Evolutionary conservation across 2,797 vertebrate species (phyloP), one percentile per base, ranked within the genome.

Genomic region (Synaphobranchus kaupii): DNA sequence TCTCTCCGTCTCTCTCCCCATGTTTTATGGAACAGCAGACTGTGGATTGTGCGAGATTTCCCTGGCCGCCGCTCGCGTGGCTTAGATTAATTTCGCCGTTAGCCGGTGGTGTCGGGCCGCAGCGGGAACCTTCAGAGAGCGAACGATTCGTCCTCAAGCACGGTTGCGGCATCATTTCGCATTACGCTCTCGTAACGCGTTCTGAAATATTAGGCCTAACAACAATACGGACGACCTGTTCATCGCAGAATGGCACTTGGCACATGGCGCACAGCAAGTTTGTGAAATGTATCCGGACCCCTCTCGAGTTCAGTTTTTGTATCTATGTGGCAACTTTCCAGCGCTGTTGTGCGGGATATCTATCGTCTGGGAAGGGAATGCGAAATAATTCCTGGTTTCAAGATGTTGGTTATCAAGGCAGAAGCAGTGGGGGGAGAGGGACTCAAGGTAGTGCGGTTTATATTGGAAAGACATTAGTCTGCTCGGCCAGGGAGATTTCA

Each of bases 21-120:
- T 66, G 86, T 47, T 81, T 85, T 81, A 87, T 83, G 73, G 66
- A 85, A 68, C 22, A 88, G 60, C 76, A 54, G 85, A 71, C 50
- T 86, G 80, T 56, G 66, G 88, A 84, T 84, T 88, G 76, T 48
- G 17, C 81, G 58, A 50, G 34, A 34, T 83, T 73, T 76, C 66
- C 86, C 84, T 81, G 84, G 85, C 80, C 63, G 34, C 66, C 9
- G 52, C 39, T 50, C 48, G 47, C 84, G 88, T 66, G 81, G 85
- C 84, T 86, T 86, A 68, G 78, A 54, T 86, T 66, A 66, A 54
- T 86, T 86, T 86, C 31, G 47, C 60, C 48, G 71, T 82, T 54
- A 88, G 58, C 87, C 4, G 83, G 86, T 28, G 34, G 52, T 48
- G 71, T 60, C 78, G 54, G 73, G 71, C 58, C 68, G 15, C 86